Evolutionary conservation across 2,797 vertebrate species (phyloP).

Genomic region (Columba guinea): DNA sequence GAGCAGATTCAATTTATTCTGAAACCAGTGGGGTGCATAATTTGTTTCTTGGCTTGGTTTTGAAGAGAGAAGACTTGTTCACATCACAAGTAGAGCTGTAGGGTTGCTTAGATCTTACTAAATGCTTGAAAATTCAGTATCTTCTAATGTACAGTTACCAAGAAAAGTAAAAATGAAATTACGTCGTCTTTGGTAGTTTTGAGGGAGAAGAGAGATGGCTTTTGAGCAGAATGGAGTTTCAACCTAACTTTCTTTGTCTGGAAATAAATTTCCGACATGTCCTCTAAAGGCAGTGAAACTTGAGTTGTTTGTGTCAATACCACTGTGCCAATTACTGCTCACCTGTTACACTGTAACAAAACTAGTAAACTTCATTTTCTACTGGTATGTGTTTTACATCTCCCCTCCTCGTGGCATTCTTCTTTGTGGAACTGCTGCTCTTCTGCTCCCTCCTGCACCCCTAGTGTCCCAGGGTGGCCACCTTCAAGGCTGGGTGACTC

Average conservation of each 20-base stretch:
- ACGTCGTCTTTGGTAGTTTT: not conserved
- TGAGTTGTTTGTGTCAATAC: not conserved
- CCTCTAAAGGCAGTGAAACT: not conserved
- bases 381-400: accelerated
- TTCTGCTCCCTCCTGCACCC: not conserved
- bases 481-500: not conserved
- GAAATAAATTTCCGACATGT: not conserved
- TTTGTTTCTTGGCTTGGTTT: not conserved
- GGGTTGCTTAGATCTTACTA: not conserved
- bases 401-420: accelerated
- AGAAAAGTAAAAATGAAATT: not conserved
- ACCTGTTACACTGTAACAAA: not conserved
- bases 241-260: not conserved
- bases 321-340: not conserved
- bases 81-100: not conserved
- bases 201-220: not conserved
- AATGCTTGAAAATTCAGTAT: not conserved
- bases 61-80: not conserved
- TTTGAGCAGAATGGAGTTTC: not conserved
- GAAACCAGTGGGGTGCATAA: not conserved
- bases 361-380: not conserved
- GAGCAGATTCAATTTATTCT: not conserved
- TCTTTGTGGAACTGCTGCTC: not conserved
- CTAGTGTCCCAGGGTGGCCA: not conserved
- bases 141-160: not conserved